A percentile compares a stretch with the other conserved stretches of the same genome.
Conservation (phyloP, 2,113 vertebrate species). For the Erinaceus europaeus region DNA sequence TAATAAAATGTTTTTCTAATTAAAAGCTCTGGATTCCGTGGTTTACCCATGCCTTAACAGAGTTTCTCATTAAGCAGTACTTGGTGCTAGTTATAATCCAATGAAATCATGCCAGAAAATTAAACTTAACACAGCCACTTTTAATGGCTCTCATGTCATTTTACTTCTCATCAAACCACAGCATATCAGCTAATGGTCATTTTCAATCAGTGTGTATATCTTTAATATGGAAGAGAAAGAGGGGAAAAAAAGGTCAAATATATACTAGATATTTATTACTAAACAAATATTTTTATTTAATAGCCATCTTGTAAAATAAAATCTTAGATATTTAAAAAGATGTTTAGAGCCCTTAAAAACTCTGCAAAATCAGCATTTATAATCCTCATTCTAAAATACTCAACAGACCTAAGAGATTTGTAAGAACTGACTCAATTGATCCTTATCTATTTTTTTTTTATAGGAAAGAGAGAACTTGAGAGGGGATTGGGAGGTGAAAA, state of each 20-base stretch:
- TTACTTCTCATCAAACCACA: not conserved
- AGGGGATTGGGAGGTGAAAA: no score
- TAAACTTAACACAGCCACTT: not conserved
- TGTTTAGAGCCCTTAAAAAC: not conserved
- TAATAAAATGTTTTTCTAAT: constrained; percentile 24
- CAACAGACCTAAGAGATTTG: not conserved
- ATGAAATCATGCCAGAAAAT: not conserved
- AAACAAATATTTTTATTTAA: not conserved
- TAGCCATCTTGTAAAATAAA: not conserved
- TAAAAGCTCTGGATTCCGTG: not conserved
- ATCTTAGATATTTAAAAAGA: not conserved
- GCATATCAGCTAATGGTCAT: not conserved
- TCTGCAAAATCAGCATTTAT: not conserved
- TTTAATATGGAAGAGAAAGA: not conserved
- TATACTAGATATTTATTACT: not conserved
- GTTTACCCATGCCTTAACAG: not conserved
- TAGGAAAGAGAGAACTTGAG: no score
- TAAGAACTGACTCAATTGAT: not conserved
- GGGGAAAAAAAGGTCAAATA: no score
- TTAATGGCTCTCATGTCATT: not conserved
- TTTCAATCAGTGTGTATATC: not conserved
- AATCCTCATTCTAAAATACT: not conserved
- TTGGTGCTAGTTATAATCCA: not conserved
- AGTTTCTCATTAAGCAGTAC: constrained; percentile 13
- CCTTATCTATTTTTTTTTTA: no score